phyloP scores from a whole-genome alignment of 2,113 vertebrate species.

The Tetrax tetrax region DNA sequence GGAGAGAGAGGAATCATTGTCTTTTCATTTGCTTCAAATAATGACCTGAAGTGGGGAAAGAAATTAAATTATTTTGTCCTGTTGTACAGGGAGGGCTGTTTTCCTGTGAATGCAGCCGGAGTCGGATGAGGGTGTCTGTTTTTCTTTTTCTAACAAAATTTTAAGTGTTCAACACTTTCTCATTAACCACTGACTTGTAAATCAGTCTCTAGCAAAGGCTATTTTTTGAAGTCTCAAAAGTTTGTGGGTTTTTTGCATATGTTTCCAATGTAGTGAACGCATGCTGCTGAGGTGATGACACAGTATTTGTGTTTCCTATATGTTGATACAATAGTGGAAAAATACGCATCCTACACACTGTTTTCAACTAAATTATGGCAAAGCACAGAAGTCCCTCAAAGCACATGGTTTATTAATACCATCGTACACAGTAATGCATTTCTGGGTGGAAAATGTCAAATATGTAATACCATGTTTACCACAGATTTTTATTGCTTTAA shows the following conservation, averaged over 20 bases:
- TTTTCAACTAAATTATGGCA: constrained; percentile 73
- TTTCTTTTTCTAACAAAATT: constrained; percentile 50
- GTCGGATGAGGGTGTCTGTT: constrained; percentile 12
- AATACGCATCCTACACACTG: constrained; percentile 34
- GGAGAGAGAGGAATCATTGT: constrained; percentile 69
- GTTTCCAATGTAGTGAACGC: constrained; percentile 52
- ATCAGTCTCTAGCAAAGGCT: constrained; percentile 58
- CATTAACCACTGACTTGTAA: constrained; percentile 59
- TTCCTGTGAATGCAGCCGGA: constrained; percentile 59
- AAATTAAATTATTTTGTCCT: constrained; percentile 62
- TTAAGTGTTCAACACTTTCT: constrained; percentile 58
- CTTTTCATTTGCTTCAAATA: constrained; percentile 79
- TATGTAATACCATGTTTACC: constrained; percentile 70
- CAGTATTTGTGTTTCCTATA: constrained; percentile 65
- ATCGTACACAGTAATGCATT: constrained; percentile 68
- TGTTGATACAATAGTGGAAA: constrained; percentile 56
- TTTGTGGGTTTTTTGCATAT: constrained; percentile 55
- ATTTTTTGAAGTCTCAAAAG: constrained; percentile 76
- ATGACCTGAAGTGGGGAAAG: constrained; percentile 63
- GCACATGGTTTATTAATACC: constrained; percentile 78
- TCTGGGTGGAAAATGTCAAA: constrained; percentile 73
- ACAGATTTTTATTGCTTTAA: constrained; percentile 63
- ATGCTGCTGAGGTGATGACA: constrained; percentile 49
- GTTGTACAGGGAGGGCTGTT: constrained; percentile 63
- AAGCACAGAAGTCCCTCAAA: constrained; percentile 66